A percentile compares a stretch with the other conserved stretches of the same genome.
Conservation (phyloP, 2,113 vertebrate genomes). For the Neogobius melanostomus region DNA sequence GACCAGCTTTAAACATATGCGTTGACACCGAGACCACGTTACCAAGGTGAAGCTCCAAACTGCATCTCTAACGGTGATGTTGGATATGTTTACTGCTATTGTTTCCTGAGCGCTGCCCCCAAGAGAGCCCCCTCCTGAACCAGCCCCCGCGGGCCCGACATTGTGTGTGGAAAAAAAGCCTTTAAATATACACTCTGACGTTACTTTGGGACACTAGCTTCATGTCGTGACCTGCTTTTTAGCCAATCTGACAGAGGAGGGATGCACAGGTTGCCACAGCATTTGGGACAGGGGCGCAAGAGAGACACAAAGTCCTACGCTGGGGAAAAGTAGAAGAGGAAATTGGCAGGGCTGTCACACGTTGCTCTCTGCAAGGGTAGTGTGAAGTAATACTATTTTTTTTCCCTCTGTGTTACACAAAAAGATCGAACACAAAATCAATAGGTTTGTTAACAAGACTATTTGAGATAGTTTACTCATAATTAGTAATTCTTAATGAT, state of each 20-base stretch:
- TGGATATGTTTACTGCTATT: constrained; percentile 14
- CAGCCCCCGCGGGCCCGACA: constrained; percentile 11
- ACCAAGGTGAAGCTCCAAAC: neutral
- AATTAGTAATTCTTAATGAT: no score
- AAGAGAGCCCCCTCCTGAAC: neutral
- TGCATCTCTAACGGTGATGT: neutral
- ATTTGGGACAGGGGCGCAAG: constrained; percentile 23
- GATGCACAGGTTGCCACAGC: constrained; percentile 40
- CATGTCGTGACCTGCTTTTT: constrained; percentile 20
- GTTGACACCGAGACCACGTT: neutral
- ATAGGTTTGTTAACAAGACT: no score
- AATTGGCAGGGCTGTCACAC: constrained; percentile 1
- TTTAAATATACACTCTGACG: neutral
- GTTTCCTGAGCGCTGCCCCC: constrained; percentile 20
- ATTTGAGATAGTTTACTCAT: no score
- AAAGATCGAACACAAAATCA: no score
- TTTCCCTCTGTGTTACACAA: no score
- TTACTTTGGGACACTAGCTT: constrained; percentile 4
- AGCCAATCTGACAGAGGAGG: constrained; percentile 1
- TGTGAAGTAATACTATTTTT: neutral
- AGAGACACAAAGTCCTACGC: constrained; percentile 9
- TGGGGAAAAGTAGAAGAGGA: constrained; percentile 35
- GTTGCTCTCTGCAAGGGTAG: neutral
- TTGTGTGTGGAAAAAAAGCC: constrained; percentile 20
- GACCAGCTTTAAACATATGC: no score